Conservation (phyloP, 2,113 vertebrate genomes). For the Sander vitreus region DNA sequence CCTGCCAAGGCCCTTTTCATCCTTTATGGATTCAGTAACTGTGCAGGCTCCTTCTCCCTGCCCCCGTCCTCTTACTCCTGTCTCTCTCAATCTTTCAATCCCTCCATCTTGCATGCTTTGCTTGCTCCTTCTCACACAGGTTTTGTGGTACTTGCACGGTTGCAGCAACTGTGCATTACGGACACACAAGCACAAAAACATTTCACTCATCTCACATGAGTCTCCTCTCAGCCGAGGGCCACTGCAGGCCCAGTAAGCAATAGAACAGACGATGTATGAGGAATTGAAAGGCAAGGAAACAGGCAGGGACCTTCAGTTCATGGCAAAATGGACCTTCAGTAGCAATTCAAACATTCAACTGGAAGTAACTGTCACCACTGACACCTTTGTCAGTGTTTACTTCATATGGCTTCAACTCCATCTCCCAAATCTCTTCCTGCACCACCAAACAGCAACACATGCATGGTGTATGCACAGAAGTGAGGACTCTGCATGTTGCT, state of each 20-base stretch:
- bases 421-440: conserved; percentile 15
- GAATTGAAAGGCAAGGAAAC: conserved; percentile 28
- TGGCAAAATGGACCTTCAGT: conserved; percentile 36
- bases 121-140: conserved; percentile 32
- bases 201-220: conserved; percentile 12
- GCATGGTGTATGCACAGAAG: conserved; percentile 20
- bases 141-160: conserved; percentile 26
- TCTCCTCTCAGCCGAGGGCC: background rate
- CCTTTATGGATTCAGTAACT: conserved; percentile 80
- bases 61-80: conserved; percentile 51
- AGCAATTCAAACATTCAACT: conserved; percentile 38
- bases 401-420: conserved; percentile 26
- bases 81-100: conserved; percentile 75
- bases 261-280: conserved; percentile 22
- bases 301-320: conserved; percentile 35
- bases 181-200: background rate
- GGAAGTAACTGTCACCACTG: conserved; percentile 32
- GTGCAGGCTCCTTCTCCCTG: conserved; percentile 43
- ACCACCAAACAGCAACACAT: conserved; percentile 12
- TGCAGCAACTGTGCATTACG: conserved; percentile 27
- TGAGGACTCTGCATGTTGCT: conserved; percentile 16
- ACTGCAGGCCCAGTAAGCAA: conserved; percentile 30
- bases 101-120: conserved; percentile 72
- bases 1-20: conserved; percentile 81
- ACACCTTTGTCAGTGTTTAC: conserved; percentile 27